Percentiles rank a stretch among this genome's conserved stretches.
These are phyloP conservation scores for Scaptomyza cyrtandrae DNA, from an alignment of 2,888 invertebrate species.

Conservation along the genomic window DNA sequence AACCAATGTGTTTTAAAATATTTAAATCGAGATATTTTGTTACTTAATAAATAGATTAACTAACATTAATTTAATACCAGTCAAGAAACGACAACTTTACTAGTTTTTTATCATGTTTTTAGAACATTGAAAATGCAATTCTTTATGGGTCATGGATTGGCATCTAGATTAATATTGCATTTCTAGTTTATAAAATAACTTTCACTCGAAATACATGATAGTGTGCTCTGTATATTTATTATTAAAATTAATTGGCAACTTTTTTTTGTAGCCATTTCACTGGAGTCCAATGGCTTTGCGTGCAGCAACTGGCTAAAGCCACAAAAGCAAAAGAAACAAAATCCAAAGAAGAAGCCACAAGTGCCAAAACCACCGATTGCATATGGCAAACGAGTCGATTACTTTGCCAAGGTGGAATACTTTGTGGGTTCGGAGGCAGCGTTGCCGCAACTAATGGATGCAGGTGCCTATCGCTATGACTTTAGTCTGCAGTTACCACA, in stretches of 20 bases:
- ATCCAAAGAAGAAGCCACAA: conserved; percentile 27
- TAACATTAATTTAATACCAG: no score
- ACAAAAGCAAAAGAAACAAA: conserved; percentile 36
- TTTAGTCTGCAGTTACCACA: conserved; percentile 76
- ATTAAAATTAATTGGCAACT: neutral
- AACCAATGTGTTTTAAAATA: no score
- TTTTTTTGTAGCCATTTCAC: conserved; percentile 66
- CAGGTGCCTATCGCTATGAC: conserved; percentile 71
- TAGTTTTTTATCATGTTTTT: no score
- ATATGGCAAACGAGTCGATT: conserved; percentile 76
- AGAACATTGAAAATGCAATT: no score
- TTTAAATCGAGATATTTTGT: no score
- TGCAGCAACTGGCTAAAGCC: conserved; percentile 72
- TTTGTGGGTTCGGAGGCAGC: conserved; percentile 80
- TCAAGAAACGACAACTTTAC: no score
- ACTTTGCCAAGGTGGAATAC: conserved; percentile 76
- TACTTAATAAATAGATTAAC: no score
- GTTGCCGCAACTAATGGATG: conserved; percentile 62
- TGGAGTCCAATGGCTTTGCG: conserved; percentile 79
- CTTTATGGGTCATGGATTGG: no score
- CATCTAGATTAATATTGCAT: no score
- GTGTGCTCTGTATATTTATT: neutral
- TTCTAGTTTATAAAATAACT: no score
- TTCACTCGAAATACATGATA: no score
- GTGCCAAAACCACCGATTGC: conserved; percentile 18